These are phyloP conservation scores for Stenodera caucasica DNA, from an alignment of 2,888 invertebrate genomes.

Conservation along the genomic window DNA sequence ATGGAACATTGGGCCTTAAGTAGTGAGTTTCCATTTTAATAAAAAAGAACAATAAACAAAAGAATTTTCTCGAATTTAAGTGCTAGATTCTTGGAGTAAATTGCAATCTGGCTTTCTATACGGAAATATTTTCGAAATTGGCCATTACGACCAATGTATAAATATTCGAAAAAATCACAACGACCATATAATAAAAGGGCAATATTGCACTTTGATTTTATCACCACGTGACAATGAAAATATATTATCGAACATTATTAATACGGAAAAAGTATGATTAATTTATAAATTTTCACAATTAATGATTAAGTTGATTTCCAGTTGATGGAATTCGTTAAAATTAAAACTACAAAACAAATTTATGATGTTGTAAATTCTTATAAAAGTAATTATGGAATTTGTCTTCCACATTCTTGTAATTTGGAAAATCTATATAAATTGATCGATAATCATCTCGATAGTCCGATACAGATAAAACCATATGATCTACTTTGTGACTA, in stretches of 20 bases:
- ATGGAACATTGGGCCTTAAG: conserved; percentile 1
- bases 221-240: neutral
- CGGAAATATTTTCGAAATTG: neutral
- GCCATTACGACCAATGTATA: neutral
- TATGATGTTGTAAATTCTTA: neutral
- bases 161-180: neutral
- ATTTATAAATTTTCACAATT: neutral
- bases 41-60: neutral
- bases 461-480: neutral
- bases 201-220: conserved; percentile 8
- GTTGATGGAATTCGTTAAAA: neutral
- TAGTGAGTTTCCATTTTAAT: neutral
- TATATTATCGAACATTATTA: neutral
- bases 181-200: neutral
- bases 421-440: neutral
- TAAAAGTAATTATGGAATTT: neutral
- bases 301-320: neutral
- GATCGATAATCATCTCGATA: neutral
- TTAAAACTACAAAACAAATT: neutral
- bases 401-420: conserved; percentile 8
- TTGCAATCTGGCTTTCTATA: neutral
- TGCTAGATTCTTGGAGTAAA: neutral
- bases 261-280: neutral
- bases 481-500: neutral
- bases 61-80: neutral